phyloP scores from a whole-genome alignment of 1,140 invertebrate species.

The Bombus sibiricus region DNA sequence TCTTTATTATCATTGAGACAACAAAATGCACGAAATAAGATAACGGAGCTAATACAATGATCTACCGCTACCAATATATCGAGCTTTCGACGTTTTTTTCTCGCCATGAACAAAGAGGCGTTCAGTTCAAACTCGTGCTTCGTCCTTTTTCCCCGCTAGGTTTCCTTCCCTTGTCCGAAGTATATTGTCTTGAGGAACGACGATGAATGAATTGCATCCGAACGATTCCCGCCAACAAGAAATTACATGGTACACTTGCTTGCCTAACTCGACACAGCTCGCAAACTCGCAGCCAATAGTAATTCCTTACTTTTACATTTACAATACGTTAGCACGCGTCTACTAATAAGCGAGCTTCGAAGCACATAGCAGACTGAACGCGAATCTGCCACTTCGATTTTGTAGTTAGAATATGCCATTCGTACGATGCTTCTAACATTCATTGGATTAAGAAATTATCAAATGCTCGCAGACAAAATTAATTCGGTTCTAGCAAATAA shows the following conservation, averaged over 20 bases:
- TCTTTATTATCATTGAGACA: neutral
- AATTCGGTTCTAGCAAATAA: neutral
- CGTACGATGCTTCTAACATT: neutral
- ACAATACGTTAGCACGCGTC: constrained; percentile 48
- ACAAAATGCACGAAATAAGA: constrained; percentile 5
- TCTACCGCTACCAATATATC: neutral
- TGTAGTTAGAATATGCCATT: no score
- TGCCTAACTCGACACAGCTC: neutral
- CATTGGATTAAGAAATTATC: neutral
- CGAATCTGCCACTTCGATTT: constrained; percentile 31
- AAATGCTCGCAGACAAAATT: neutral
- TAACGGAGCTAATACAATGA: neutral
- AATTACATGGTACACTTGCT: constrained; percentile 30
- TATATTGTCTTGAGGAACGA: neutral
- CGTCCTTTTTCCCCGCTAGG: neutral
- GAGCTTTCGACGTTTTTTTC: no score
- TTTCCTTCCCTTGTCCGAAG: neutral
- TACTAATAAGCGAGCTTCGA: constrained; percentile 54
- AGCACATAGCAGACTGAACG: constrained; percentile 19
- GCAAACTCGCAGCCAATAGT: constrained; percentile 26
- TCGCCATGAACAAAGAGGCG: neutral
- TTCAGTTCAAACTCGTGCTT: neutral
- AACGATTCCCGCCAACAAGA: constrained; percentile 11
- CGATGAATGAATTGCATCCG: constrained; percentile 22
- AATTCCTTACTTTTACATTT: constrained; percentile 56